Evolutionary conservation across 2,113 vertebrate species (phyloP).

Genomic region (Podocnemis expansa): DNA sequence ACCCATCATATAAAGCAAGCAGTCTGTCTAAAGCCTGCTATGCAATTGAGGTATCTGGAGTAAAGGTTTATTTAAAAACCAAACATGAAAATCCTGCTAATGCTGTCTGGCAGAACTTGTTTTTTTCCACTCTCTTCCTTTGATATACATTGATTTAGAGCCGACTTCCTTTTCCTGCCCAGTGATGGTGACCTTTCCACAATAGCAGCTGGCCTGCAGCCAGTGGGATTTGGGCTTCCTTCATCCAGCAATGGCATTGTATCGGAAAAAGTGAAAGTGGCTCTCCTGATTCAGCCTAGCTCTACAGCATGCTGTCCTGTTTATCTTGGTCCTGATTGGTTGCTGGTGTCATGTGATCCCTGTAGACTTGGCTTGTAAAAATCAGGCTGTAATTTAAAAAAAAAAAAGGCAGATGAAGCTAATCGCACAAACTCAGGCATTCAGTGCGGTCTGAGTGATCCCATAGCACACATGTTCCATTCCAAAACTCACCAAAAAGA

Average conservation of each 20-base stretch:
- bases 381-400: not conserved
- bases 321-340: not conserved
- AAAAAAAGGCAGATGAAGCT: accelerated
- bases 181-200: slow-evolving; percentile 80
- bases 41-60: slow-evolving; percentile 12
- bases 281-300: not conserved
- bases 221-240: slow-evolving; percentile 77
- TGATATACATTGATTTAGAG: slow-evolving; percentile 85
- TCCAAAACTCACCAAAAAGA: not conserved
- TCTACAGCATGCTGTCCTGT: not conserved
- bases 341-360: accelerated
- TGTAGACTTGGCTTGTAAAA: accelerated
- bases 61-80: not conserved
- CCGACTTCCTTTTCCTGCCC: slow-evolving; percentile 94
- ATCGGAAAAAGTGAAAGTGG: slow-evolving; percentile 79
- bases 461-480: accelerated
- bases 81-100: not conserved
- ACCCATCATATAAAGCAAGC: not conserved
- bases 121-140: slow-evolving; percentile 89
- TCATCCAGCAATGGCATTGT: slow-evolving; percentile 25
- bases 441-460: accelerated
- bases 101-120: slow-evolving; percentile 75
- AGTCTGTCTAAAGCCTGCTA: not conserved
- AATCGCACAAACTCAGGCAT: accelerated
- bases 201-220: slow-evolving; percentile 83